phyloP scores from a whole-genome alignment of 2,113 vertebrate genomes.

The Sialia sialis region DNA sequence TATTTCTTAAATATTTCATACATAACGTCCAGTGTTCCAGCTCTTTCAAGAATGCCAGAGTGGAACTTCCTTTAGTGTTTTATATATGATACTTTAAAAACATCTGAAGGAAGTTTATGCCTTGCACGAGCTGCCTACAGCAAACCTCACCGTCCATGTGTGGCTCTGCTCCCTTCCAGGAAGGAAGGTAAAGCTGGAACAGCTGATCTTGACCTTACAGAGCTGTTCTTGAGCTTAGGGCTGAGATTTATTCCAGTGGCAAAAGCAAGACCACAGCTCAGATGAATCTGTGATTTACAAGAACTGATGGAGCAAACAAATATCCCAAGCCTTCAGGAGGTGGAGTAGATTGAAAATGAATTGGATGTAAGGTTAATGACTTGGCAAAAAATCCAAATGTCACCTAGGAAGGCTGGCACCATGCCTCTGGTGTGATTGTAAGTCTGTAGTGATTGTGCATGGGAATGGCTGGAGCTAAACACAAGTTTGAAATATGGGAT shows the following conservation, averaged over 20 bases:
- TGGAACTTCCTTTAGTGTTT: conserved; percentile 33
- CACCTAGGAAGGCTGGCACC: not conserved
- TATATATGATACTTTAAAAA: conserved; percentile 39
- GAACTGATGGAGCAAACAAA: not conserved
- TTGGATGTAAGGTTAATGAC: not conserved
- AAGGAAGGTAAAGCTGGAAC: not conserved
- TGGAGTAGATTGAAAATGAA: not conserved
- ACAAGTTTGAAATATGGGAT: not conserved
- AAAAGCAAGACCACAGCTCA: not conserved
- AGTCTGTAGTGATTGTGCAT: not conserved
- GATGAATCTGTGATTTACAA: not conserved
- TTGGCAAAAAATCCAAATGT: not conserved
- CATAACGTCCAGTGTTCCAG: conserved; percentile 27
- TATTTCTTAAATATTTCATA: conserved; percentile 62
- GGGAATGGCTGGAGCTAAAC: not conserved
- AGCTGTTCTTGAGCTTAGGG: not conserved
- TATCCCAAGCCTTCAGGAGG: not conserved
- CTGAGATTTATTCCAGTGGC: not conserved
- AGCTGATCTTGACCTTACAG: not conserved
- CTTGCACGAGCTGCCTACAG: not conserved
- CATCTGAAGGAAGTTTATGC: conserved; percentile 7
- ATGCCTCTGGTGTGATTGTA: not conserved
- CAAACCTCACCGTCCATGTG: not conserved
- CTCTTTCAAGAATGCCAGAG: conserved; percentile 24
- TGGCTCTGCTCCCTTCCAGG: not conserved